Percentiles rank a stretch among this genome's conserved stretches.
Evolutionary conservation across 2,888 invertebrate genomes (phyloP).

Genomic region (Nomada hirtipes): DNA sequence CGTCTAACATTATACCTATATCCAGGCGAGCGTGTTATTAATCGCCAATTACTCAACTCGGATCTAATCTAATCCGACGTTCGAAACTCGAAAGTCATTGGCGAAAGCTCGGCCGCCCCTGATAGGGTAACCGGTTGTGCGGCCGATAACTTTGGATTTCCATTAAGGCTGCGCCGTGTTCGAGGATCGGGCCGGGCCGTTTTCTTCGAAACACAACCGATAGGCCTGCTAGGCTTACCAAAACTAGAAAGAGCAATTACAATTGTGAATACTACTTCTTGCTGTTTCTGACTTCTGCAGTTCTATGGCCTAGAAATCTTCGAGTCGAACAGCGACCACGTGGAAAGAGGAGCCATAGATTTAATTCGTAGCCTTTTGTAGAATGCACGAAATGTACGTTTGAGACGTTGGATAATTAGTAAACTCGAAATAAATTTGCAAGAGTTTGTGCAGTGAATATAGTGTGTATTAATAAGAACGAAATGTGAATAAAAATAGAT

Average conservation of each 20-base stretch:
- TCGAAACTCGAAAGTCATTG: conserved; percentile 72
- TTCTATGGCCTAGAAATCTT: too few relatives aligned
- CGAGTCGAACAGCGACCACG: too few relatives aligned
- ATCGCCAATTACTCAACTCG: conserved; percentile 80
- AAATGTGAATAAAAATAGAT: too few relatives aligned
- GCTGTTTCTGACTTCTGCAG: too few relatives aligned
- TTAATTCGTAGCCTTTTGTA: too few relatives aligned
- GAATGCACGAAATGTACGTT: too few relatives aligned
- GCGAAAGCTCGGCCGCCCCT: conserved; percentile 61
- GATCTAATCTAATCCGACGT: conserved; percentile 77
- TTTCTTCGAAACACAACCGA: conserved; percentile 45
- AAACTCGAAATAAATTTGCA: too few relatives aligned
- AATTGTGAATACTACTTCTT: not conserved
- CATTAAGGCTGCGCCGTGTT: conserved; percentile 63
- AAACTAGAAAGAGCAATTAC: not conserved
- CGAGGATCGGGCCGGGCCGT: conserved; percentile 20
- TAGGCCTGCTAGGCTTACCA: not conserved
- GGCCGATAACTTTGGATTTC: conserved; percentile 72
- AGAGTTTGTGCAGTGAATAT: too few relatives aligned
- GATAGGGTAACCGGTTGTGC: conserved; percentile 66
- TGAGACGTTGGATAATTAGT: too few relatives aligned
- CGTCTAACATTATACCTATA: conserved; percentile 71
- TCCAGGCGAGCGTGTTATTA: conserved; percentile 77
- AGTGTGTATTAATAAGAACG: too few relatives aligned
- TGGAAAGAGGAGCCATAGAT: too few relatives aligned